Evolutionary conservation across 2,888 invertebrate genomes (phyloP).

Genomic region (Monoplex corrugatus): DNA sequence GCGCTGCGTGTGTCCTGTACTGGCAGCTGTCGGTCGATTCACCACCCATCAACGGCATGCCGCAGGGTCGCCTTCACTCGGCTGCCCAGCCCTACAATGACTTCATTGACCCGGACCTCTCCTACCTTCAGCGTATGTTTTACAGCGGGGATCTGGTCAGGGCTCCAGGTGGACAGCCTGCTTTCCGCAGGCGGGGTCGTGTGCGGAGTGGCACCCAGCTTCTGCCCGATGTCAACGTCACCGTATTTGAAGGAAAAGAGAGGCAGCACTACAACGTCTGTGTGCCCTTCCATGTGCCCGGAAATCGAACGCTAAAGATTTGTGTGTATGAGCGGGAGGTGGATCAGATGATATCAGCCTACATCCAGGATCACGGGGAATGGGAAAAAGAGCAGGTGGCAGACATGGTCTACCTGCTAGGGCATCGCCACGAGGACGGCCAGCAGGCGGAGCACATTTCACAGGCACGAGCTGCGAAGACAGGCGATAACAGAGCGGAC

Average conservation of each 20-base stretch:
- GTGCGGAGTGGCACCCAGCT: background rate
- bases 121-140: conserved; percentile 37
- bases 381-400: conserved; percentile 54
- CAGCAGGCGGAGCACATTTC: background rate
- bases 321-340: conserved; percentile 43
- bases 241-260: background rate
- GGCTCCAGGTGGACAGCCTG: too few relatives aligned
- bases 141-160: conserved; percentile 24
- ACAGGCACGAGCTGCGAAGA: background rate
- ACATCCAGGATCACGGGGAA: conserved; percentile 47
- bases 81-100: background rate
- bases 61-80: background rate
- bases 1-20: background rate
- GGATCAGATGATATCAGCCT: conserved; percentile 53
- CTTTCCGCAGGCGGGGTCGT: background rate
- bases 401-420: conserved; percentile 49
- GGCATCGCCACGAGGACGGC: background rate
- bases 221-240: background rate
- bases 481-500: background rate
- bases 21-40: background rate
- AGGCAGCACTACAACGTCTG: conserved; percentile 44
- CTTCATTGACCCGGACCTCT: conserved; percentile 34
- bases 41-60: background rate
- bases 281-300: conserved; percentile 46
- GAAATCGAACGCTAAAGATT: conserved; percentile 1